A percentile compares a stretch with the other conserved stretches of the same genome.
phyloP scores from a whole-genome alignment of 2,797 vertebrate species.

The Anisognathus igniventris region DNA sequence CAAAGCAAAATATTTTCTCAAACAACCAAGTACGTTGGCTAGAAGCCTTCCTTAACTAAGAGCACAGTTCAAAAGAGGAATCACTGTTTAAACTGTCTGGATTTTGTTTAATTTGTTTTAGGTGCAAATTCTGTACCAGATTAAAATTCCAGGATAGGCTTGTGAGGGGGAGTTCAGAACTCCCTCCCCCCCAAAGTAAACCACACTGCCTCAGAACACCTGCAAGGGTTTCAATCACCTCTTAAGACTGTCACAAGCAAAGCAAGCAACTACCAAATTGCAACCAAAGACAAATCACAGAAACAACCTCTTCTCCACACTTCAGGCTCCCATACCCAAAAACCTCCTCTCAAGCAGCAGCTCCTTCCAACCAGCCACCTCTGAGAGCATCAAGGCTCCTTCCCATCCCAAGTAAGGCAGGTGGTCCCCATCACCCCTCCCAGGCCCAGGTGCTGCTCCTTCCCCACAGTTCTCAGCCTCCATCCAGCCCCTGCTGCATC shows the following conservation, averaged over 20 bases:
- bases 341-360: background rate
- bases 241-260: background rate
- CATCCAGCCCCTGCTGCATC: fast-evolving
- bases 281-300: background rate
- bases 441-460: background rate
- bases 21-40: background rate
- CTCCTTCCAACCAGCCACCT: background rate
- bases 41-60: background rate
- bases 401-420: background rate
- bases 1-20: background rate
- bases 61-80: background rate
- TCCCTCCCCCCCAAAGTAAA: background rate
- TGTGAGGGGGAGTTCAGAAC: background rate
- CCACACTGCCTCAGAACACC: fast-evolving
- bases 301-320: background rate
- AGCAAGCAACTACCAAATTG: background rate
- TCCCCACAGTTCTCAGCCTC: background rate
- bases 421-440: background rate
- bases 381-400: fast-evolving
- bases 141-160: background rate
- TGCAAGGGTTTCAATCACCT: background rate
- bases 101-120: background rate
- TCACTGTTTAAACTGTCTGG: fast-evolving
- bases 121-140: background rate
- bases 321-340: background rate